phyloP scores from a whole-genome alignment of 2,113 vertebrate genomes.

The Sylvilagus bachmani region DNA sequence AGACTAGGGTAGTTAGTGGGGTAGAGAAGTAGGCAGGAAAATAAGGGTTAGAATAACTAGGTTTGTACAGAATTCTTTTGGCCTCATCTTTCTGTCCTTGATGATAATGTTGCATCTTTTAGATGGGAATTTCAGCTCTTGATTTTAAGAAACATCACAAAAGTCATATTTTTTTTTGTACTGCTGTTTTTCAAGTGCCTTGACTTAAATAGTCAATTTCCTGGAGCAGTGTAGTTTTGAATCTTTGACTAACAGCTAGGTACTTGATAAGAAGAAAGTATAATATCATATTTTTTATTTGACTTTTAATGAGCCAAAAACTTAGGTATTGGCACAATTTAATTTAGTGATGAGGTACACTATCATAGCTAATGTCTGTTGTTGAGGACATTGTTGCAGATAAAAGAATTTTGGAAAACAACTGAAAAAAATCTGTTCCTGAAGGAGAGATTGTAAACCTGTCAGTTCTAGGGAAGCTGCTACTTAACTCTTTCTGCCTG shows the following conservation, averaged over 20 bases:
- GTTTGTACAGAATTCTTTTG: neutral
- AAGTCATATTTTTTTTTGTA: neutral
- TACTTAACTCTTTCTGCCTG: neutral
- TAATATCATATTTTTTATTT: neutral
- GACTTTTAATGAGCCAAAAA: conserved; percentile 17
- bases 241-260: neutral
- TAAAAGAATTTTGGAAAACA: neutral
- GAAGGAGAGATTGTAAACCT: neutral
- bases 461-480: neutral
- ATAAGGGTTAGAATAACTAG: neutral
- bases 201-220: neutral
- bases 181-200: neutral
- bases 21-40: neutral
- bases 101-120: neutral
- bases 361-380: neutral
- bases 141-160: neutral
- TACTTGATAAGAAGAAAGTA: conserved; percentile 4
- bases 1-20: neutral
- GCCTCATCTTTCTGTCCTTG: neutral
- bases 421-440: neutral
- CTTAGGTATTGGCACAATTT: conserved; percentile 28
- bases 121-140: neutral
- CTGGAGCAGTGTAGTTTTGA: neutral
- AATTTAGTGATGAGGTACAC: conserved; percentile 5
- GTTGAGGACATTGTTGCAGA: conserved; percentile 26